Percentiles rank a stretch among this genome's conserved stretches.
phyloP scores from a whole-genome alignment of 2,797 vertebrate species.

The Acipenser transmontanus region DNA sequence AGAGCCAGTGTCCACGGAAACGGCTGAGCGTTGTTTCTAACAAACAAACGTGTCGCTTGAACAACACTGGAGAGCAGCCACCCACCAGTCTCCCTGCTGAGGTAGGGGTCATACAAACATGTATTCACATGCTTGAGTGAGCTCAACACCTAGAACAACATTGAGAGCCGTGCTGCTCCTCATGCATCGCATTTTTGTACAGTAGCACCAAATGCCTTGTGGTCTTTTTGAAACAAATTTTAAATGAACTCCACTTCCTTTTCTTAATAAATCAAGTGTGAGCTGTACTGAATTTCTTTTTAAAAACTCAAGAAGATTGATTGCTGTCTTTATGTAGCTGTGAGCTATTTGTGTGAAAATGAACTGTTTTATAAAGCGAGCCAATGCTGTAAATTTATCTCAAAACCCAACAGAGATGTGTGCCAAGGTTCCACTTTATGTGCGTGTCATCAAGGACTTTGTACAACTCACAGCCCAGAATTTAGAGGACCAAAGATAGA shows the following conservation, averaged over 20 bases:
- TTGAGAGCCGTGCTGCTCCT: conserved; percentile 33
- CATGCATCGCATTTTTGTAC: conserved; percentile 52
- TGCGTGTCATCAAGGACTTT: too few species aligned
- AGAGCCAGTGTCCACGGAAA: conserved; percentile 41
- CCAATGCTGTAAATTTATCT: conserved; percentile 13
- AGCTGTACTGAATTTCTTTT: conserved; percentile 11
- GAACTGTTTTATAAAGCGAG: conserved; percentile 26
- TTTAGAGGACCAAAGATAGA: too few species aligned
- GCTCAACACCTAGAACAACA: conserved; percentile 64
- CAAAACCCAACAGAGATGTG: conserved; percentile 11
- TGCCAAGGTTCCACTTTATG: conserved; percentile 38
- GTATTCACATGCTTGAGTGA: conserved; percentile 50
- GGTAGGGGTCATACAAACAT: conserved; percentile 51
- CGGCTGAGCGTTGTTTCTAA: conserved; percentile 43
- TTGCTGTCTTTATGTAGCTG: conserved; percentile 34
- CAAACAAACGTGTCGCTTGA: conserved; percentile 47
- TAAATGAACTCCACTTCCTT: conserved; percentile 43
- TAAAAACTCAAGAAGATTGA: conserved; percentile 40
- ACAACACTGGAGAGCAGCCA: conserved; percentile 37
- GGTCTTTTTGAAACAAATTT: conserved; percentile 32
- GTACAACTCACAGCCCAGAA: too few species aligned
- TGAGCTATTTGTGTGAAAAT: conserved; percentile 37
- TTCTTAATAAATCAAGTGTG: conserved; percentile 60
- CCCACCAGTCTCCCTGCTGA: conserved; percentile 39
- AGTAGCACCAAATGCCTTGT: conserved; percentile 34